Evolutionary conservation across 2,113 vertebrate species (phyloP), one percentile per base, ranked within the genome.

Genomic region (Siniperca chuatsi): DNA sequence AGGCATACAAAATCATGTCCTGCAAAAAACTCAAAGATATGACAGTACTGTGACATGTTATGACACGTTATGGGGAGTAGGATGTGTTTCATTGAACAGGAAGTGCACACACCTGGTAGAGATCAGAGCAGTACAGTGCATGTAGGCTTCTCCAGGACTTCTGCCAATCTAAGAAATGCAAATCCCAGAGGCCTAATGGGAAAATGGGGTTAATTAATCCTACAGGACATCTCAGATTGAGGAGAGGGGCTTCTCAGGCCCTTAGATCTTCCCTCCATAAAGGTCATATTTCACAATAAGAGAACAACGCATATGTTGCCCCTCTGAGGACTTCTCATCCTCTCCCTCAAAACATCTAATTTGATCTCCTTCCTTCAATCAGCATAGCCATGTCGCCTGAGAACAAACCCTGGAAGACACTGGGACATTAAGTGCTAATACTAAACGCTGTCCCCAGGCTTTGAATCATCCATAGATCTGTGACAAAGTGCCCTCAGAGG

Each of bases 171-270:
- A 62, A 87, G 42, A 64, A 73, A 80, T 82, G 78, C 70, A 91
- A 87, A 86, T 91, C 89, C 89, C 84, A 85, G 46, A 70, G 82
- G 90, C 82, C 84, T 90, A 88, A 93, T 93, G 84, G 80, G 64
- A 87, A 83, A 94, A 93, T 90, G 87, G 79, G 93, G 91, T 91
- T 94, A 94, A 94, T 94, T 94, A 92, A 90, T 92, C 88, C 92
- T 82, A 86, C 84, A 87, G 93, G 94, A 94, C 87, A 93, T 90
- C 84, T 84, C 58, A 73, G 74, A 91, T 78, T 87, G 68, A 77
- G 65, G 13, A 88, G 69, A 89, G 86, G 87, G 81, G 66, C 88
- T 90, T 60, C 79, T 78, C 71, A 79, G 61, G 82, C 90, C 87
- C 73, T 72, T 78, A 81, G 84, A 90, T 88, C 80, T 92, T 82